Percentiles rank a stretch among this genome's conserved stretches.
These are phyloP conservation scores for Oreochromis aureus DNA, from an alignment of 2,113 vertebrate species.

Conservation along the genomic window DNA sequence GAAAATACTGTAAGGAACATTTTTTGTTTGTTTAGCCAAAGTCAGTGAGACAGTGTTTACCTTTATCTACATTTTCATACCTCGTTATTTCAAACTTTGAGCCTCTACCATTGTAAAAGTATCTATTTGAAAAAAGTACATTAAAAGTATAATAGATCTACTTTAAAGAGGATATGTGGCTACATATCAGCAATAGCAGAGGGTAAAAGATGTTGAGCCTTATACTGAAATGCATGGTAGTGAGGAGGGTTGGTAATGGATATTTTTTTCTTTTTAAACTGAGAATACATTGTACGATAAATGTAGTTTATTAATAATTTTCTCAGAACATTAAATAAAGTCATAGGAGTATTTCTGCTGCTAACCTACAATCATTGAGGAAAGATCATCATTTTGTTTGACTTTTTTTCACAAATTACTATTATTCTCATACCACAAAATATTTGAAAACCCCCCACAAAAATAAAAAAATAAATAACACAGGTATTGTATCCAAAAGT, in stretches of 20 bases:
- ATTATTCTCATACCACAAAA: not conserved
- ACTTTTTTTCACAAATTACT: not conserved
- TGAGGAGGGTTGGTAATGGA: not conserved
- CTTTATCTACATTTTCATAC: not conserved
- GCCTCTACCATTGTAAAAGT: not conserved
- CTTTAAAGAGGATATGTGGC: not conserved
- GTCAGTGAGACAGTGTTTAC: not conserved
- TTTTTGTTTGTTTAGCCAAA: not conserved
- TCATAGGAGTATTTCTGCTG: not conserved
- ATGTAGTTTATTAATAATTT: not conserved
- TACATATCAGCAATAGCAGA: not conserved
- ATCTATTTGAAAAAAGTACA: not conserved
- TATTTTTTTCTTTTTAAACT: not conserved
- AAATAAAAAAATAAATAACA: not conserved
- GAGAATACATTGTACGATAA: not conserved
- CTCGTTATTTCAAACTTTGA: not conserved
- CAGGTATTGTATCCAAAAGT: not conserved
- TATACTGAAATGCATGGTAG: not conserved
- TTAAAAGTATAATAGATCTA: not conserved
- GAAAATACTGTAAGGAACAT: not conserved
- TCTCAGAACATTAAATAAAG: not conserved
- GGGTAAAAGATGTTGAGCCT: not conserved
- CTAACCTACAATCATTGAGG: not conserved
- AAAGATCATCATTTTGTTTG: not conserved
- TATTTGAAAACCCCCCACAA: rapidly evolving